Base-by-base conservation (phyloP, 2,888 invertebrate genomes). In the Tineola bisselliella region DNA sequence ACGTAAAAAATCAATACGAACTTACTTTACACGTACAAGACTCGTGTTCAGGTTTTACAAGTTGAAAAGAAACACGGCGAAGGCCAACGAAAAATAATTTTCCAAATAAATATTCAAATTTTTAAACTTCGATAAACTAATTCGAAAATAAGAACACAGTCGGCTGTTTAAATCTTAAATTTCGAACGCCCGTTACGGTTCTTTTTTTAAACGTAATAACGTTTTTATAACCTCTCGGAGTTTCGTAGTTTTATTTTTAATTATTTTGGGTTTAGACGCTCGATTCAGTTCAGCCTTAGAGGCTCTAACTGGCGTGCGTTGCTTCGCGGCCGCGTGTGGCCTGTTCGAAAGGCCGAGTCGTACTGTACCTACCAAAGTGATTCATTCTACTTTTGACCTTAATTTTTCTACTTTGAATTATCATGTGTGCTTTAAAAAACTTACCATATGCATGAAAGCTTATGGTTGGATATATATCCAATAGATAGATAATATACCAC, bases 291-390 rank as follows among this genome's bases (percentile, higher is more conserved):
- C 78, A 79, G 73, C 79, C 77, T 68, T 59, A 57, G 61, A 66
- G 76, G 79, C 75, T 79, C 78, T 79, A 79, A 77, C 79, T 70
- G 73, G 59, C 58, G 70, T 61, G 68, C 67, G 68, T 67, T 64
- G 63, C 61, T 64, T 63, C 66, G 61, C 56, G 61, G 61, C 65
- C 64, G 64, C 77, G 77, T 74, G 72, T 72, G 71, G 70, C 71
- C 66, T 70, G 72, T 68, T 68, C 44, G 62, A 62, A 31, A 60
- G 62, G 62, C 63, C 63, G 62, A 44, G 60, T 62, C 43, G 59
- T 62, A 64, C 64, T 64, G 62, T 19, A n/a, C n/a, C 10, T 48
- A 38, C 10, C 2, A 10, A 38, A 38, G 10, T 38, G 10, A n/a
- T 12, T 38, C 38, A 31, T 10, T n/a, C 10, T n/a, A 38, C 38